Base-by-base conservation (phyloP, 2,113 vertebrate species). In the Pitta sordida region DNA sequence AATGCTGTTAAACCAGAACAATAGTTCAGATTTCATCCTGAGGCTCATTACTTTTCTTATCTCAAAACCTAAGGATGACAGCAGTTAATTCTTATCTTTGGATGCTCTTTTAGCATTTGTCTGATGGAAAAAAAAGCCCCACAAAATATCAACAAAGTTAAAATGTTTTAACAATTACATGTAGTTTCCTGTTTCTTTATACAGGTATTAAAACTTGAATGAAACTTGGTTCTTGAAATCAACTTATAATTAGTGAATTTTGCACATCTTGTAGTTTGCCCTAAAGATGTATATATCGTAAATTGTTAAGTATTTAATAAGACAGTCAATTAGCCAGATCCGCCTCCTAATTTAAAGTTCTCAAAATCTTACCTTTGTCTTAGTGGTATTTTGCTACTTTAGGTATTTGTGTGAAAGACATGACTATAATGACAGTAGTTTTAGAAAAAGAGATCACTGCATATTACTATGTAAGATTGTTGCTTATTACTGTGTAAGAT, bases 61-160 rank as follows among this genome's bases (percentile, higher is more conserved):
- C 21, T 74, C 69, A 85, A 82, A 90, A 32, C 92, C 0, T 5
- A 90, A 32, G 12, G 41, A 82, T 8, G 21, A 49, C 29, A 67
- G 46, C 29, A 81, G 29, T 64, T 69, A 60, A 77, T 64, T 86
- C n/a, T 18, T 58, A 44, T 11, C 10, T 58, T 86, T 85, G 69
- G 27, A 69, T 63, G 14, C 2, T 59, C 32, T 60, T 75, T 68
- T 37, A 44, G 7, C 74, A 49, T 41, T 79, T 44, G 3, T 21
- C 26, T 78, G 12, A 6, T 7, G 7, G 2, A 70, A 52, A 56
- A 51, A 55, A 43, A 15, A 3, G 5, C 0, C 13, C 1, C 1
- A 11, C 11, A 12, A 41, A 56, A 30, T 5, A 6, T 23, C 36
- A 5, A 26, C 49, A 73, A 70, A 44, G 16, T 15, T 37, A 69